Conservation (phyloP, 2,888 invertebrate genomes). For the Alitta virens region DNA sequence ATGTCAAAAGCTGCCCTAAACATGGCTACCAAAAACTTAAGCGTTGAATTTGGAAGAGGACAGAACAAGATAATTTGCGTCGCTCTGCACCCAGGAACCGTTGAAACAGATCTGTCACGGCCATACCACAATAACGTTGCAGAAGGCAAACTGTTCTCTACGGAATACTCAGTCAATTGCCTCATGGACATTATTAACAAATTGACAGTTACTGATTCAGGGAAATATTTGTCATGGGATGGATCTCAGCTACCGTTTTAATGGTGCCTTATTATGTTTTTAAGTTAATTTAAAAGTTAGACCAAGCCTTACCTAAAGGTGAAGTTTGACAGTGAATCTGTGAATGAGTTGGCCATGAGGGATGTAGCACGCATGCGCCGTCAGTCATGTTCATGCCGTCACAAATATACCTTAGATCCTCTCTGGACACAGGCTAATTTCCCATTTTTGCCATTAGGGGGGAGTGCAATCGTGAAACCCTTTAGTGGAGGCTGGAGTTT, state of each 20-base stretch:
- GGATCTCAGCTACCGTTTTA: conserved; percentile 35
- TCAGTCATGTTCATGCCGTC: too few species aligned
- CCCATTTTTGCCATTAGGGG: too few species aligned
- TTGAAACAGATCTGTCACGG: conserved; percentile 41
- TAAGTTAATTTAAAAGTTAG: too few species aligned
- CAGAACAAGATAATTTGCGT: conserved; percentile 37
- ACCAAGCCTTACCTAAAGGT: too few species aligned
- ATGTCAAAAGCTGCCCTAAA: conserved; percentile 46
- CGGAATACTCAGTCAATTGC: conserved; percentile 36
- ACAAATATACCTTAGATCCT: too few species aligned
- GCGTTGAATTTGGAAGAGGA: conserved; percentile 41
- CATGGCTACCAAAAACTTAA: conserved; percentile 45
- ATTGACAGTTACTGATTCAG: conserved; percentile 34
- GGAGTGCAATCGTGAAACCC: too few species aligned
- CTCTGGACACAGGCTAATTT: too few species aligned
- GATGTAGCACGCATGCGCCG: too few species aligned
- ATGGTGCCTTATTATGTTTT: too few species aligned
- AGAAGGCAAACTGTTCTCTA: conserved; percentile 33
- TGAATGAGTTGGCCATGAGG: too few species aligned
- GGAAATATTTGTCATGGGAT: conserved; percentile 41
- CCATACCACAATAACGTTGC: conserved; percentile 44
- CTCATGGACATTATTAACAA: conserved; percentile 38
- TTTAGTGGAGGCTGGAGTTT: too few species aligned
- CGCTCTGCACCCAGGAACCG: conserved; percentile 43
- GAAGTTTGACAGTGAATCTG: too few species aligned